Evolutionary conservation across 64 coral and sea anemone species (phyloP), one percentile per base, ranked within the genome.

Genomic region (Montipora efflorescens): DNA sequence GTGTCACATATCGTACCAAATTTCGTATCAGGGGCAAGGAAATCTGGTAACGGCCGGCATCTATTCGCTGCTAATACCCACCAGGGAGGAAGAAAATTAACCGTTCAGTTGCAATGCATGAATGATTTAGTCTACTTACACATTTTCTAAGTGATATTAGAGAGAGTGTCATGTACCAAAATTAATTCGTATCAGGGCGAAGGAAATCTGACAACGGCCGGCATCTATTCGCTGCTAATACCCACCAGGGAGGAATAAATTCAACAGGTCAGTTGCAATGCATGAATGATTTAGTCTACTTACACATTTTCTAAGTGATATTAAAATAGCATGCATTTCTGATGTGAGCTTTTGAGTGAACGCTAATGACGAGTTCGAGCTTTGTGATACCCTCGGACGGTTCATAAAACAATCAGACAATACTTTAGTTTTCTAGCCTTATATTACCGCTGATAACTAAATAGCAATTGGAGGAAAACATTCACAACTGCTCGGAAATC

Each of bases 151-250:
- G 3, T 49, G 12, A 19, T 18, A 49, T 15, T 5, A 6, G n/a
- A n/a, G n/a, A n/a, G n/a, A n/a, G n/a, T n/a, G 23, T 86, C 9
- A 86, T 47, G 62, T 71, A 86, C 66, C 82, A 47, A 59, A 86
- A 86, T 47, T 71, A 23, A 23, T 23, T 23, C 82, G 4, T 86
- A 86, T 64, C 82, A 86, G 71, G 82, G 44, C 19, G 82, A 86
- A 46, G 82, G 82, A 71, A 86, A 92, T 79, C 92, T 84, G 49
- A 15, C 87, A 22, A 87, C 92, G 52, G 78, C 84, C 8, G 92
- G 92, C 14, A 88, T 93, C 13, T 93, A 93, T 55, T 93, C 92
- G 59, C 61, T 93, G 5, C 77, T 93, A 50, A 78, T 93, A 36
- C 84, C 92, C 3, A 88, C 47, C 47, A 93, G 46, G 0, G 92